Conservation (phyloP, 1,140 invertebrate species). For the Archegozetes longisetosus region DNA sequence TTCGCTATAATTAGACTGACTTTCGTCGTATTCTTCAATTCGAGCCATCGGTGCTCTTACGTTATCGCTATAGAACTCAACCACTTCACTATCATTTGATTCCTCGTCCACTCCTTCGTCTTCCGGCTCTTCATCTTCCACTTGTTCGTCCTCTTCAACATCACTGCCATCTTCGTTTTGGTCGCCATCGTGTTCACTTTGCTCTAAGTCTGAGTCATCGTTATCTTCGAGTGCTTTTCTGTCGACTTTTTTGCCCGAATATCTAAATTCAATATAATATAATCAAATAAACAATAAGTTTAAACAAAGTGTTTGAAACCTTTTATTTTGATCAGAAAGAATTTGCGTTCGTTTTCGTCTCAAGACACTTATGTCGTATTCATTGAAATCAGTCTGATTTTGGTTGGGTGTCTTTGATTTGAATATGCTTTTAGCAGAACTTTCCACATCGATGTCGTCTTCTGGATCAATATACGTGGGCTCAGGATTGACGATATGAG, state of each 20-base stretch:
- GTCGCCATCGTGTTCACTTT: constrained; percentile 11
- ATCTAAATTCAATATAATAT: constrained; percentile 48
- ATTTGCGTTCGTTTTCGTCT: constrained; percentile 15
- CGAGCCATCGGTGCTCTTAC: background rate
- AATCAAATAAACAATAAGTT: constrained; percentile 36
- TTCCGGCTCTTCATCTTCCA: constrained; percentile 21
- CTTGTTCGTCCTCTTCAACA: constrained; percentile 20
- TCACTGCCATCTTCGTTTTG: constrained; percentile 14
- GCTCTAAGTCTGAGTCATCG: constrained; percentile 14
- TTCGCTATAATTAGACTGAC: background rate
- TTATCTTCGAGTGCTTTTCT: constrained; percentile 20
- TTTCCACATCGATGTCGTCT: constrained; percentile 22
- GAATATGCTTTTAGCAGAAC: background rate
- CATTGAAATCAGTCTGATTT: constrained; percentile 16
- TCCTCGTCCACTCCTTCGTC: constrained; percentile 3
- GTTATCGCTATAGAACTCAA: background rate
- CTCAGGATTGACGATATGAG: constrained; percentile 18
- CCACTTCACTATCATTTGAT: background rate
- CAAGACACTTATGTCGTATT: constrained; percentile 10
- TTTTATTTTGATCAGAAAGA: constrained; percentile 10
- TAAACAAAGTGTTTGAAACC: constrained; percentile 7
- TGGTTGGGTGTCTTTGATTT: constrained; percentile 1
- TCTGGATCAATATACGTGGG: constrained; percentile 25
- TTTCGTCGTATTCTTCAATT: background rate
- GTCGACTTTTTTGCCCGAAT: constrained; percentile 41